phyloP scores from a whole-genome alignment of 2,113 vertebrate species.

The Oncorhynchus mykiss region DNA sequence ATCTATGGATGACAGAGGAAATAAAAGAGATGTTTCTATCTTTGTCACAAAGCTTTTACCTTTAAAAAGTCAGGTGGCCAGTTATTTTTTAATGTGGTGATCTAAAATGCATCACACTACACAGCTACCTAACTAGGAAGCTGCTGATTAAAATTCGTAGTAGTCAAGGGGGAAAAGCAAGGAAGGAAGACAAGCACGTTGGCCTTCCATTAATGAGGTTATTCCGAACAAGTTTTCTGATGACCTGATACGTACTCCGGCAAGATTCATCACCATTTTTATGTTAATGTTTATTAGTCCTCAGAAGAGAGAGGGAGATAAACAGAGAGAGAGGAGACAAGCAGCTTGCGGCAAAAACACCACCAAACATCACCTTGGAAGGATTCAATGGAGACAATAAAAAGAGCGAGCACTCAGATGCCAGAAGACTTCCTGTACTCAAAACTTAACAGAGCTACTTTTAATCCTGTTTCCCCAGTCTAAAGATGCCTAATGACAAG shows the following conservation, averaged over 20 bases:
- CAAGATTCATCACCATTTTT: constrained; percentile 21
- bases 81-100: constrained; percentile 18
- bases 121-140: constrained; percentile 14
- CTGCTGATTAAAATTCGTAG: constrained; percentile 25
- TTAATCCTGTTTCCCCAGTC: not conserved
- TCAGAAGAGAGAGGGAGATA: not conserved
- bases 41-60: not conserved
- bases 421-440: not conserved
- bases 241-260: constrained; percentile 4
- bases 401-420: not conserved
- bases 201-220: constrained; percentile 21
- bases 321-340: not conserved
- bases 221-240: constrained; percentile 19
- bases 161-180: not conserved
- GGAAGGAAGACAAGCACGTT: not conserved
- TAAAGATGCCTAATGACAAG: not conserved
- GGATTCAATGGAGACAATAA: not conserved
- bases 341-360: not conserved
- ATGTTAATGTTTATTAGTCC: constrained; percentile 22
- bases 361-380: no score
- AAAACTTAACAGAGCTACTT: not conserved
- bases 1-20: not conserved
- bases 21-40: not conserved
- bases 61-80: not conserved
- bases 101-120: constrained; percentile 20